These are phyloP conservation scores for Galerucella calmariensis DNA, from an alignment of 2,888 invertebrate genomes.

Conservation along the genomic window DNA sequence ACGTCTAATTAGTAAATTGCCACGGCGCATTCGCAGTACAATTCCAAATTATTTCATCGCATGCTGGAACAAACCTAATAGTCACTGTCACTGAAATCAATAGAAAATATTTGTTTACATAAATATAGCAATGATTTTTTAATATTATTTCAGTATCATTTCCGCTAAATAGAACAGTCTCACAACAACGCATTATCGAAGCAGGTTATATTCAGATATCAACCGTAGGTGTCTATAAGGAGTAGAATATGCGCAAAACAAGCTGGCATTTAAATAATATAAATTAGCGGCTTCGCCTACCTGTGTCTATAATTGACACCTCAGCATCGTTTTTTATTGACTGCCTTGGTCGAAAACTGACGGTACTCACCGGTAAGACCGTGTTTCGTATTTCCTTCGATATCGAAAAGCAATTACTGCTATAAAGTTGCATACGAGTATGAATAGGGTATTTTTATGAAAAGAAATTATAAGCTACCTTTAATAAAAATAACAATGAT, in stretches of 20 bases:
- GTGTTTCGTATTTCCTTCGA: slow-evolving; percentile 1
- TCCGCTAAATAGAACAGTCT: slow-evolving; percentile 11
- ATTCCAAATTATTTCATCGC: no score
- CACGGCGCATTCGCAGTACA: no score
- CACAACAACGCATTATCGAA: slow-evolving; percentile 39
- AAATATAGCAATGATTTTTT: no score
- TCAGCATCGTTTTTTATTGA: slow-evolving; percentile 37
- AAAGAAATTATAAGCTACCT: background rate
- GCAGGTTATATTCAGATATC: slow-evolving; percentile 53
- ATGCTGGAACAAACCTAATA: no score
- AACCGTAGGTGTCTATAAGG: slow-evolving; percentile 58
- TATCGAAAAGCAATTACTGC: slow-evolving; percentile 3
- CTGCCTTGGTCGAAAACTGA: slow-evolving; percentile 33
- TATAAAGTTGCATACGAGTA: background rate
- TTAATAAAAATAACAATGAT: background rate
- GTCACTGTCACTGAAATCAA: no score
- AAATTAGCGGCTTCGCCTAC: slow-evolving; percentile 60
- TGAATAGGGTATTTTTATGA: background rate
- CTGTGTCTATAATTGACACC: slow-evolving; percentile 52
- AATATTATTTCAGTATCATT: background rate
- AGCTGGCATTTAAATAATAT: slow-evolving; percentile 63
- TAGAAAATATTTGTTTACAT: no score
- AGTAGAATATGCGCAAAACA: slow-evolving; percentile 63
- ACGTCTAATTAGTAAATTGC: no score
- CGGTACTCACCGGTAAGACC: slow-evolving; percentile 12